Conservation (phyloP, 2,888 invertebrate genomes). For the Ceraclea dissimilis region DNA sequence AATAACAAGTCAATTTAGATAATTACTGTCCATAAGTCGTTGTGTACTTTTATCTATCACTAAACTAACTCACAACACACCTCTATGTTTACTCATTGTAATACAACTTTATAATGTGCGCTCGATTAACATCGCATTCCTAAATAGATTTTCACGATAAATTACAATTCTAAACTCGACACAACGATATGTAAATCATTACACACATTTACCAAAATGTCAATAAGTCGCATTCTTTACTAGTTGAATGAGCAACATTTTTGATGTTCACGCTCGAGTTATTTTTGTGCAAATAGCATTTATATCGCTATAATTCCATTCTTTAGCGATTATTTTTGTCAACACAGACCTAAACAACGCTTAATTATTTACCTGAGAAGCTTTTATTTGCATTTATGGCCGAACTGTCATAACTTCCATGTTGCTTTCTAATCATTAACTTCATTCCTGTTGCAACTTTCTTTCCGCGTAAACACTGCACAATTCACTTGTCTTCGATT, state of each 20-base stretch:
- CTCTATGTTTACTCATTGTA: too few species aligned
- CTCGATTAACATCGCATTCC: neutral
- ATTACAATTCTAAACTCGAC: neutral
- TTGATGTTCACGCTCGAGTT: neutral
- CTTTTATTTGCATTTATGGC: slow-evolving; percentile 51
- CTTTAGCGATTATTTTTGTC: neutral
- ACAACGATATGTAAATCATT: slow-evolving; percentile 11
- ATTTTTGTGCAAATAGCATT: neutral
- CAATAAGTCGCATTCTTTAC: slow-evolving; percentile 14
- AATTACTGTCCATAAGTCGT: too few species aligned
- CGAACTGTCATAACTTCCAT: slow-evolving; percentile 54
- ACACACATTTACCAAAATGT: slow-evolving; percentile 13
- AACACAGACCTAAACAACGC: neutral
- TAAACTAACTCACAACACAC: too few species aligned
- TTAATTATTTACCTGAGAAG: slow-evolving; percentile 14
- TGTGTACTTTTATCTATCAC: too few species aligned
- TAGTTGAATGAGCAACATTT: neutral
- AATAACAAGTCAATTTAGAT: too few species aligned
- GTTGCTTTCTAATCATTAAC: slow-evolving; percentile 45
- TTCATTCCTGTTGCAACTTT: slow-evolving; percentile 16
- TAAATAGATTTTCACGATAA: neutral
- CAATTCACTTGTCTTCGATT: neutral
- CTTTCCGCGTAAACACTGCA: slow-evolving; percentile 4
- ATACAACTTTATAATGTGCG: too few species aligned
- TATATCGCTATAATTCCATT: neutral